Evolutionary conservation across 2,113 vertebrate species (phyloP), one percentile per base, ranked within the genome.

Genomic region (Aphelocoma coerulescens): DNA sequence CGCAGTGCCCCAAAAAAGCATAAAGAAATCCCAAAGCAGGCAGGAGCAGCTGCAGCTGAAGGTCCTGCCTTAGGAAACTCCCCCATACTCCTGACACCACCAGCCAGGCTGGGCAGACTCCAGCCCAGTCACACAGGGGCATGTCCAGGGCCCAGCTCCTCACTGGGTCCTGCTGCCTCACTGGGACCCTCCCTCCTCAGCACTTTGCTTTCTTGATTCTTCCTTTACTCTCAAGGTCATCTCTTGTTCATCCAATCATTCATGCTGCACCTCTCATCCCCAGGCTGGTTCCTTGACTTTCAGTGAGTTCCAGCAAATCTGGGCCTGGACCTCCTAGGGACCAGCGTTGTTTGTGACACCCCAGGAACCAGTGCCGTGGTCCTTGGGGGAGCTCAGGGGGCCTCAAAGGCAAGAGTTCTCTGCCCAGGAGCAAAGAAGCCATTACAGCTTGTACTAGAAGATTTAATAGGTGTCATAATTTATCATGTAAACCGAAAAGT

Each of bases 401-500:
- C 98, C 98, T 98, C 98, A 99, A 98, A 98, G 98, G 98, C 98
- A 98, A 98, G 97, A 98, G 98, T 97, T 97, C 98, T 98, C 97
- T 98, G 98, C 98, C 99, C 98, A 93, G 98, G 98, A 99, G 99
- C 98, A 98, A 98, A 98, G 98, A 98, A 99, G 97, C 98, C 99
- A 99, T 99, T 99, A 99, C 96, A 98, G 99, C 98, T 98, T 98
- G 98, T 98, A 98, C 98, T 96, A 90, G 98, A 98, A 99, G 99
- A 99, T 99, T 99, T 99, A 99, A 99, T 99, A 99, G 99, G 98
- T 99, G 99, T 99, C 99, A 99, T 99, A 99, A 99, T 99, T 99
- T 99, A 99, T 99, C 99, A 99, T 99, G 99, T 99, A 99, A 99
- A 99, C 99, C 95, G 97, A 99, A 99, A 99, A 99, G 98, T 99